These are phyloP conservation scores for Nymphalis urticae DNA, from an alignment of 2,888 invertebrate genomes.

Conservation along the genomic window DNA sequence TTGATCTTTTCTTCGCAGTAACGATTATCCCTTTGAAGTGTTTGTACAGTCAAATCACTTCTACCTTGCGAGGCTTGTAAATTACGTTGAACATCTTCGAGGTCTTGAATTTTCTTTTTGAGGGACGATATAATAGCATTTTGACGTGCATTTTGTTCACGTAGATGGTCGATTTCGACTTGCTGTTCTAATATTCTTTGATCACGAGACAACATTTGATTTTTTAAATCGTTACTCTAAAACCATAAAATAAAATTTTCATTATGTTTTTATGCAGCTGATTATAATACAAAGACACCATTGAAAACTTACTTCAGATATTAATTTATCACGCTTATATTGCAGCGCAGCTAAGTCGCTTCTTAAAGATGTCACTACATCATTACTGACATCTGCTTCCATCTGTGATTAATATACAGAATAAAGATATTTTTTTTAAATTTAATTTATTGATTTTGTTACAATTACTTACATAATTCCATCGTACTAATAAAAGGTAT, in stretches of 20 bases:
- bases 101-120: constrained; percentile 88
- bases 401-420: constrained; percentile 64
- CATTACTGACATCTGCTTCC: constrained; percentile 82
- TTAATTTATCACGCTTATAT: constrained; percentile 90
- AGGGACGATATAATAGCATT: constrained; percentile 90
- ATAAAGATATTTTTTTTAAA: neutral
- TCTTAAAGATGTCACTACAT: constrained; percentile 87
- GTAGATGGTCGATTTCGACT: constrained; percentile 88
- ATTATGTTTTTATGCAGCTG: neutral
- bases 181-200: constrained; percentile 88
- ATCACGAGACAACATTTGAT: constrained; percentile 86
- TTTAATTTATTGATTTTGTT: neutral
- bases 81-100: constrained; percentile 89
- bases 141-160: constrained; percentile 91
- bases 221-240: constrained; percentile 87
- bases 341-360: constrained; percentile 92
- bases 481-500: constrained; percentile 39
- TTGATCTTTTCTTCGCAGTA: constrained; percentile 88
- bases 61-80: constrained; percentile 83
- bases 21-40: constrained; percentile 87
- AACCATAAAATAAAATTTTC: constrained; percentile 39
- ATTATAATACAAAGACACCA: neutral
- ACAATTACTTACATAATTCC: constrained; percentile 56
- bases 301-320: constrained; percentile 83
- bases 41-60: constrained; percentile 87